Conservation (phyloP, 2,797 vertebrate genomes). For the Anas flavirostris region DNA sequence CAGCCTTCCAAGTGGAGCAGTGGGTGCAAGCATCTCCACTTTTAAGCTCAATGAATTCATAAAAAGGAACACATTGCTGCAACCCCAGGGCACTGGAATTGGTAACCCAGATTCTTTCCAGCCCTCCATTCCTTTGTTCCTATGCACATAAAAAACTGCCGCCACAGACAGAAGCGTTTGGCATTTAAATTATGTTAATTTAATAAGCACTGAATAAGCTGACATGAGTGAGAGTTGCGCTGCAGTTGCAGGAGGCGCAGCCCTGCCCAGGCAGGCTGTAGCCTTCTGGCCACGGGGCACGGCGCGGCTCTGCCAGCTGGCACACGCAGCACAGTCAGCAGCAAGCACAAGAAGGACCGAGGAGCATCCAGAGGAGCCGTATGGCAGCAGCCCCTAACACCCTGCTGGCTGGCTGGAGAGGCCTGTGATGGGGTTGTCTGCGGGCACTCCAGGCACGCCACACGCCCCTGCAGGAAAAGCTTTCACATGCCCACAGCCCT, state of each 20-base stretch:
- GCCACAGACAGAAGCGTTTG: neutral
- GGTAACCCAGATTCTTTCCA: neutral
- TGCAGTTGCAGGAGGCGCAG: neutral
- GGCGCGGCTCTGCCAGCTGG: neutral
- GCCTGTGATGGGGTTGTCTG: rapidly evolving
- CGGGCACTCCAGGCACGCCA: rapidly evolving
- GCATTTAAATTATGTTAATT: neutral
- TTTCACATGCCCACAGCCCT: neutral
- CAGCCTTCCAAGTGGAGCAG: neutral
- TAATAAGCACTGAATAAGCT: neutral
- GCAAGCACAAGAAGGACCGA: rapidly evolving
- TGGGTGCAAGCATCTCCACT: neutral
- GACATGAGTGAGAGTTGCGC: neutral
- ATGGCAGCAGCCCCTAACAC: rapidly evolving
- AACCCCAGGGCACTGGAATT: neutral
- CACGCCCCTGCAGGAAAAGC: neutral
- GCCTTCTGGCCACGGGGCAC: neutral
- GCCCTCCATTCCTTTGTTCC: neutral
- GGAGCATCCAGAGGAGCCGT: neutral
- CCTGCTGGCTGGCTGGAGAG: neutral
- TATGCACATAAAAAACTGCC: neutral
- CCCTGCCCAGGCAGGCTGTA: neutral
- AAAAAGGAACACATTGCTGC: neutral
- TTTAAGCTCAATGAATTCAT: neutral
- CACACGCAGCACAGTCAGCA: rapidly evolving